A percentile compares a stretch with the other conserved stretches of the same genome.
Conservation (phyloP, 1,140 invertebrate genomes). For the Drosophila elegans region DNA sequence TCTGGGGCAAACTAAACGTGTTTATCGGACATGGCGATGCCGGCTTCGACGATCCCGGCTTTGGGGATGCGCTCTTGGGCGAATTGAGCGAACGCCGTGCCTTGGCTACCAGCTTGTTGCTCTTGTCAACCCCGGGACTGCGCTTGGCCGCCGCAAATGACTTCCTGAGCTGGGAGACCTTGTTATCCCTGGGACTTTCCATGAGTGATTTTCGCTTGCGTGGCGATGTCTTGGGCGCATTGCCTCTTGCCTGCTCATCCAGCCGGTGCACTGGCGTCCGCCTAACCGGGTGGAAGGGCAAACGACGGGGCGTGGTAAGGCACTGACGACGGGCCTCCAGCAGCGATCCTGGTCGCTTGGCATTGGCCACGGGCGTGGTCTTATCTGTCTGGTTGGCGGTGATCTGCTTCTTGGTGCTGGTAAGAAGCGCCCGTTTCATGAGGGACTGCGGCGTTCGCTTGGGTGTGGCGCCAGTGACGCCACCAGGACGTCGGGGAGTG, state of each 20-base stretch:
- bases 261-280: constrained; percentile 21
- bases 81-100: constrained; percentile 66
- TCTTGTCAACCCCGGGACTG: constrained; percentile 35
- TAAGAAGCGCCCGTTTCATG: constrained; percentile 72
- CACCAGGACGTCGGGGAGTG: constrained; percentile 37
- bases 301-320: constrained; percentile 38
- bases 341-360: constrained; percentile 10
- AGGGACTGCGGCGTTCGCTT: constrained; percentile 72
- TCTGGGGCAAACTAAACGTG: background rate
- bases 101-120: constrained; percentile 60
- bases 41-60: constrained; percentile 1
- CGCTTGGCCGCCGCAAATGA: constrained; percentile 46
- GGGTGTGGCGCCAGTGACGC: constrained; percentile 43
- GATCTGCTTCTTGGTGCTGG: constrained; percentile 72
- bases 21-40: background rate
- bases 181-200: constrained; percentile 51
- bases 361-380: constrained; percentile 11
- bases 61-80: constrained; percentile 34
- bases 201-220: constrained; percentile 19
- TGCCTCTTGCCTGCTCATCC: background rate
- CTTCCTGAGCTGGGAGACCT: constrained; percentile 57
- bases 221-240: constrained; percentile 41
- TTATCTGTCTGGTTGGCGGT: constrained; percentile 6
- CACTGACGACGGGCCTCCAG: constrained; percentile 41
- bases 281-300: constrained; percentile 48